These are phyloP conservation scores for Drosophila leonis DNA, from an alignment of 2,888 invertebrate species.

Conservation along the genomic window DNA sequence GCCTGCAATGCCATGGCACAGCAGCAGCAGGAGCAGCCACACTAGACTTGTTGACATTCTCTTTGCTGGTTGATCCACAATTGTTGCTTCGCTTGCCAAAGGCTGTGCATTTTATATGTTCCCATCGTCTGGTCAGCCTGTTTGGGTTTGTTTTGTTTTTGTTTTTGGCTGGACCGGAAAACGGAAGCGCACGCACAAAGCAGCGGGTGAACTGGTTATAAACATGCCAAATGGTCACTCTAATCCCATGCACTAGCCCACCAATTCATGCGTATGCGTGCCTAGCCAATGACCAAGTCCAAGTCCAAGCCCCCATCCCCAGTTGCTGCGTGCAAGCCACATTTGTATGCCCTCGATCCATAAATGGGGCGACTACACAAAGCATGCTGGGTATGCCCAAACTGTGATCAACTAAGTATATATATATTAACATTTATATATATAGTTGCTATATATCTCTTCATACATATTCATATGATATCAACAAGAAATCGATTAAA, in stretches of 20 bases:
- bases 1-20: slow-evolving; percentile 12
- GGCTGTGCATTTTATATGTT: slow-evolving; percentile 36
- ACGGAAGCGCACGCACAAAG: slow-evolving; percentile 48
- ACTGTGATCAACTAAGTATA: not conserved
- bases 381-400: not conserved
- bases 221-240: slow-evolving; percentile 52
- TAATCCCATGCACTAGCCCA: slow-evolving; percentile 35
- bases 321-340: not conserved
- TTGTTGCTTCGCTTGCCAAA: slow-evolving; percentile 23
- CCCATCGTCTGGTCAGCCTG: slow-evolving; percentile 8
- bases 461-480: too few relatives aligned
- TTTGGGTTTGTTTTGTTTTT: slow-evolving; percentile 11
- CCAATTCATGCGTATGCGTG: slow-evolving; percentile 6
- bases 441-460: too few relatives aligned
- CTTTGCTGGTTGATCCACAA: slow-evolving; percentile 34
- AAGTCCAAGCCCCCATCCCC: slow-evolving; percentile 26
- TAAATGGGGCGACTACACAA: not conserved
- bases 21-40: slow-evolving; percentile 28
- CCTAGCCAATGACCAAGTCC: slow-evolving; percentile 39
- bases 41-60: slow-evolving; percentile 36
- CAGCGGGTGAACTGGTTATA: slow-evolving; percentile 55
- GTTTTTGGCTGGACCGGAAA: slow-evolving; percentile 47
- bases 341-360: slow-evolving; percentile 5
- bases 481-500: too few relatives aligned
- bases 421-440: too few relatives aligned